Base-by-base conservation (phyloP, 2,888 invertebrate genomes). In the Smittia aterrima region DNA sequence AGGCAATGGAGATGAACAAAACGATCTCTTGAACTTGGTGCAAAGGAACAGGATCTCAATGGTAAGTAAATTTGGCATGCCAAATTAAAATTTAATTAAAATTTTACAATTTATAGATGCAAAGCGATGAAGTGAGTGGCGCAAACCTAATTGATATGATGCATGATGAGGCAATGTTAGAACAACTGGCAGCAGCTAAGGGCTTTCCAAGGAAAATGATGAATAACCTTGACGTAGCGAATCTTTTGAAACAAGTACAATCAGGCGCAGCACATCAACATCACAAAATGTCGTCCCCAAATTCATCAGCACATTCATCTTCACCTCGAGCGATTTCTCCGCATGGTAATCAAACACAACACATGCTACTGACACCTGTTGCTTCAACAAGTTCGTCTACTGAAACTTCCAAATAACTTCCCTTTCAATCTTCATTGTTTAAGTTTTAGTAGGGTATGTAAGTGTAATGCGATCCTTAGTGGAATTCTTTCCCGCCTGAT, bases 11-110 rank as follows among this genome's bases (percentile, higher is more conserved):
- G 72, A 72, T 25, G 72, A 72, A 24, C 72, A 54, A 40, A 40
- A 13, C 38, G 72, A 72, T 72, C 72, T 72, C 24, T 40, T 72
- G 24, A 72, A 72, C 62, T 54, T 72, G 27, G 62, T 72, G n/a
- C 72, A 72, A 38, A 27, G 72, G 18, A 38, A 20, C 16, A 54
- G 62, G 41, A 70, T 70, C 47, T 70, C 70, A 54, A 70, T 70
- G 70, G 70, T 70, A 70, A 70, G 16, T 41, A 11, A n/a, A 38
- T 38, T 38, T 38, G 6, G 6, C 6, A 38, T 9, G 11, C 6
- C 38, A 38, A 9, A 9, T 58, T 32, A 3, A 6, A 32, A 32
- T 32, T 32, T 3, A 32, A 32, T 32, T 32, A 32, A 32, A 32
- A 32, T 9, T 58, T 58, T 18, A 20, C 18, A 58, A n/a, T 22